Evolutionary conservation across 1,140 invertebrate species (phyloP).

Genomic region (Plodia interpunctella): DNA sequence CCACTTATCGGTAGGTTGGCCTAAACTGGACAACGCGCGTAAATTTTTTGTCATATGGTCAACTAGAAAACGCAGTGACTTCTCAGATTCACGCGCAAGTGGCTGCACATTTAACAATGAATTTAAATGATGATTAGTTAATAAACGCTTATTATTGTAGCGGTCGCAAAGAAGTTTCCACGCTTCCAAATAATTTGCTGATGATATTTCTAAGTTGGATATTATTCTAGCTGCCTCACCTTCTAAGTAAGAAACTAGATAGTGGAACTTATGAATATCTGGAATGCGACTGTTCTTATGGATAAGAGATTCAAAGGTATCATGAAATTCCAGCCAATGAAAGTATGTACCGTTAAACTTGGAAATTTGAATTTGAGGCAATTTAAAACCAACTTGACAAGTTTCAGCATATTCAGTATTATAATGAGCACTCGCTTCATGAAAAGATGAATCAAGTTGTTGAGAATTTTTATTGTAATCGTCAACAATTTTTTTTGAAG

Average conservation of each 20-base stretch:
- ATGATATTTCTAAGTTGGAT: conserved; percentile 21
- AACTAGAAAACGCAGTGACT: conserved; percentile 31
- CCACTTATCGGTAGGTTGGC: conserved; percentile 35
- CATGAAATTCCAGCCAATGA: conserved; percentile 8
- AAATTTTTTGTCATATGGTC: conserved; percentile 38
- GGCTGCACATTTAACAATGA: conserved; percentile 27
- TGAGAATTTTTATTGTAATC: conserved; percentile 4
- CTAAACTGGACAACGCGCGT: conserved; percentile 30
- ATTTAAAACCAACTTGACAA: neutral
- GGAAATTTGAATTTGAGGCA: neutral
- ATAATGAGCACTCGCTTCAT: neutral
- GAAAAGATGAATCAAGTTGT: neutral
- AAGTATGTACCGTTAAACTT: conserved; percentile 1
- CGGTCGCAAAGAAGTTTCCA: conserved; percentile 29
- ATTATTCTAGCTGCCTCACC: conserved; percentile 22
- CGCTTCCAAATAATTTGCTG: conserved; percentile 24
- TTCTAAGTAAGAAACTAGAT: conserved; percentile 21
- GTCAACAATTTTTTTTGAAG: conserved; percentile 12
- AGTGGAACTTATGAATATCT: conserved; percentile 22
- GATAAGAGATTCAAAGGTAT: neutral
- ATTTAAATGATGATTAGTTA: conserved; percentile 33
- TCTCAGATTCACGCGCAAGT: conserved; percentile 23
- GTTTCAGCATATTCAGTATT: neutral
- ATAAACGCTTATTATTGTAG: conserved; percentile 31
- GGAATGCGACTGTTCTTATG: conserved; percentile 20